phyloP scores from a whole-genome alignment of 2,797 vertebrate genomes.

The Caiman crocodilus region DNA sequence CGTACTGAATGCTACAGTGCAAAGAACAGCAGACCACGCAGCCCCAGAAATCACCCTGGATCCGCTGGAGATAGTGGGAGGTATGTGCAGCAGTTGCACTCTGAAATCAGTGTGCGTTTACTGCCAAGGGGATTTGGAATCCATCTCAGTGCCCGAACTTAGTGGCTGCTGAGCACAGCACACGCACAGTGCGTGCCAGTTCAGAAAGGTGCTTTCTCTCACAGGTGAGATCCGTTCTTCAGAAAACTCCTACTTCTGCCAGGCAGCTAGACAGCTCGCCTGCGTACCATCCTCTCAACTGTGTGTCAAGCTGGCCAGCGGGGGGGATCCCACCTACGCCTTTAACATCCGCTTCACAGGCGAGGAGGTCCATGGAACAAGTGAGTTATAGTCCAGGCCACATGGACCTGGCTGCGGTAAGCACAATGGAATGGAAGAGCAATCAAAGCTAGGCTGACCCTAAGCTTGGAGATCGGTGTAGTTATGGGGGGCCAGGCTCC shows the following conservation, averaged over 20 bases:
- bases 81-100: conserved; percentile 48
- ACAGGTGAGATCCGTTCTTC: conserved; percentile 93
- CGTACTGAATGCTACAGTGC: conserved; percentile 94
- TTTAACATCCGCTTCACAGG: conserved; percentile 99
- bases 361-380: conserved; percentile 98
- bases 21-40: conserved; percentile 96
- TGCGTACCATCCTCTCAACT: conserved; percentile 95
- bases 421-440: not conserved
- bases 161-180: accelerated
- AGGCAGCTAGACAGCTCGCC: conserved; percentile 93
- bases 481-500: not conserved
- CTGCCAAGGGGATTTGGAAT: accelerated
- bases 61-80: conserved; percentile 97
- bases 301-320: conserved; percentile 96
- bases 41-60: conserved; percentile 98
- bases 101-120: accelerated
- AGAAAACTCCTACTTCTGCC: conserved; percentile 98
- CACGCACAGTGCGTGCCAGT: accelerated
- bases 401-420: accelerated
- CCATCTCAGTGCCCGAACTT: not conserved
- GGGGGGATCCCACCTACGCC: conserved; percentile 96
- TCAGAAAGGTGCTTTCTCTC: not conserved
- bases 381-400: conserved; percentile 73
- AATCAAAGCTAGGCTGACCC: not conserved
- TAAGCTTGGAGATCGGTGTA: not conserved